phyloP scores from a whole-genome alignment of 1,140 invertebrate species.

The Macrotrachela quadricornifera region DNA sequence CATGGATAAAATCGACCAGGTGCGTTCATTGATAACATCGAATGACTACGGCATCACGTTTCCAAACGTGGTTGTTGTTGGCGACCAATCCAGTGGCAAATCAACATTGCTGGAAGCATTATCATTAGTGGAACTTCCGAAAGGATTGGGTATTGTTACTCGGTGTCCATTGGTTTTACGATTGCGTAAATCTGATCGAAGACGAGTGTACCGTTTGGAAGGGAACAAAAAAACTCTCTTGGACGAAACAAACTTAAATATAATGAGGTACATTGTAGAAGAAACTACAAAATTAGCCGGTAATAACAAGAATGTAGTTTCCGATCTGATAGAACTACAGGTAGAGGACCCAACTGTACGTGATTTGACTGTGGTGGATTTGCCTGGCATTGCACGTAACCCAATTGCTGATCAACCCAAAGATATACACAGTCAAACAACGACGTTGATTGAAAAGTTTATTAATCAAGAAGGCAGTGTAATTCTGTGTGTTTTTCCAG shows the following conservation, averaged over 20 bases:
- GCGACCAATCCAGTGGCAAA: neutral
- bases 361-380: conserved; percentile 2
- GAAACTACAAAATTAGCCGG: conserved; percentile 8
- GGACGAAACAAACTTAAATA: no score
- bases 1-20: no score
- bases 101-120: neutral
- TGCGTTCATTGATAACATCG: no score
- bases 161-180: neutral
- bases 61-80: neutral
- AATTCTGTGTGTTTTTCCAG: neutral
- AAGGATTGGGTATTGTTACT: neutral
- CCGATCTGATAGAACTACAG: conserved; percentile 4
- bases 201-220: no score
- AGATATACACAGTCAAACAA: neutral
- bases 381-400: neutral
- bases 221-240: no score
- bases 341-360: conserved; percentile 1
- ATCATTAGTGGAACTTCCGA: neutral
- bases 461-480: conserved; percentile 29
- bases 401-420: neutral
- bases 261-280: no score
- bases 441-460: conserved; percentile 8
- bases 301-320: conserved; percentile 11
- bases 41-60: no score
- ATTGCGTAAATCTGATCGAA: no score